These are phyloP conservation scores for Lagocephalus sceleratus DNA, from an alignment of 2,797 vertebrate species.

Conservation along the genomic window DNA sequence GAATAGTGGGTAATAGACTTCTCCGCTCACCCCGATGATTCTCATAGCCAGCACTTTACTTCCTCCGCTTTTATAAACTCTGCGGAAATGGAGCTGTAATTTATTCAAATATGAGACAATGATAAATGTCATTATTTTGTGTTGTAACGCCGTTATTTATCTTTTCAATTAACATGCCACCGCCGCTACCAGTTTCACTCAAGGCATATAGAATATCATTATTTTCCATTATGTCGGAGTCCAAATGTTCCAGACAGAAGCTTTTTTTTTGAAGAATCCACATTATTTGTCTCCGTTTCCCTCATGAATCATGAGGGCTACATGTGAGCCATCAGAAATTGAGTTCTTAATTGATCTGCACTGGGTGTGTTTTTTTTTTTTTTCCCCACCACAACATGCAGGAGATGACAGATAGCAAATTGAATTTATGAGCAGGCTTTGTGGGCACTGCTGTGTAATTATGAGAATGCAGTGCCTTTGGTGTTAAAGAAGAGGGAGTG, in stretches of 20 bases:
- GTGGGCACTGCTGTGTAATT: slow-evolving; percentile 73
- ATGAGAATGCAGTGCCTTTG: slow-evolving; percentile 56
- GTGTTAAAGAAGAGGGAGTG: slow-evolving; percentile 45
- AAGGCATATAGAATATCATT: slow-evolving; percentile 17
- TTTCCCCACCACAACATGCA: slow-evolving; percentile 45
- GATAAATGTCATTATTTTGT: slow-evolving; percentile 14
- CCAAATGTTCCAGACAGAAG: slow-evolving; percentile 19
- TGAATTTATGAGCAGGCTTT: slow-evolving; percentile 72
- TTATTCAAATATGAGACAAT: slow-evolving; percentile 19
- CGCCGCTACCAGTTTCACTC: slow-evolving; percentile 1
- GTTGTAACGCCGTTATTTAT: slow-evolving; percentile 4
- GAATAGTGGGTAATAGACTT: slow-evolving; percentile 36
- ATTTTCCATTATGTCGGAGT: slow-evolving; percentile 29
- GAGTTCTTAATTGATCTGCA: slow-evolving; percentile 63
- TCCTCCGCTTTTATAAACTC: slow-evolving; percentile 9
- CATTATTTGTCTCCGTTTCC: slow-evolving; percentile 30
- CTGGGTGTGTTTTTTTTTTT: slow-evolving; percentile 6
- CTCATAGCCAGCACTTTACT: slow-evolving; percentile 31
- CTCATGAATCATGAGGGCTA: slow-evolving; percentile 44
- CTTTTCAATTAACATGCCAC: slow-evolving; percentile 17
- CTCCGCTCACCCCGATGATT: slow-evolving; percentile 25
- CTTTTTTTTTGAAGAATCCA: slow-evolving; percentile 37
- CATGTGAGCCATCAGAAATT: slow-evolving; percentile 63
- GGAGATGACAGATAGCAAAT: slow-evolving; percentile 74
- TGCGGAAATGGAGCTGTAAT: slow-evolving; percentile 10